These are phyloP conservation scores for Callopanchax toddi DNA, from an alignment of 2,113 vertebrate species.

Conservation along the genomic window DNA sequence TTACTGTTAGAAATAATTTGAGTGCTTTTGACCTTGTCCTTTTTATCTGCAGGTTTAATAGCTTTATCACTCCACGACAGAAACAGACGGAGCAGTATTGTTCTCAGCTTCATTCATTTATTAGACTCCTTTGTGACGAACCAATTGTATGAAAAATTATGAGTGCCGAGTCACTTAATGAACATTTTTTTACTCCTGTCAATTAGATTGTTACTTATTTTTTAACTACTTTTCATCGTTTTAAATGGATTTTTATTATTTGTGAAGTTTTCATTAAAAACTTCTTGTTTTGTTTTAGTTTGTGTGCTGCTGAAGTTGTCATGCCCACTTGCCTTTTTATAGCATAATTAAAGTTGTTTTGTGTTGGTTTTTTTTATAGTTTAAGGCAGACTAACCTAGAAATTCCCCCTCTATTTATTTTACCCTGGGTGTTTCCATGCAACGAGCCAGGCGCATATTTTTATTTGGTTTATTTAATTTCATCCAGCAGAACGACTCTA, in stretches of 20 bases:
- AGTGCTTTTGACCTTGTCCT: slow-evolving; percentile 33
- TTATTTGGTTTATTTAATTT: slow-evolving; percentile 17
- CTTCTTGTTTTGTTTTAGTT: neutral
- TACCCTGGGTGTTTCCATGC: neutral
- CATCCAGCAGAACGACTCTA: slow-evolving; percentile 13
- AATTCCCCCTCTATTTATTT: neutral
- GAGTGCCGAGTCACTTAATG: slow-evolving; percentile 2
- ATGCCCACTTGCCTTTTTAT: neutral
- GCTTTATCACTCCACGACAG: slow-evolving; percentile 21
- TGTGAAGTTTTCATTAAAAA: neutral
- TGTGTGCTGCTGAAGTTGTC: neutral
- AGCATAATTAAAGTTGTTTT: slow-evolving; percentile 1
- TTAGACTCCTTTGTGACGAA: slow-evolving; percentile 27
- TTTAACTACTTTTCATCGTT: neutral
- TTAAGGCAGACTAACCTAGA: neutral
- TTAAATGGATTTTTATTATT: neutral
- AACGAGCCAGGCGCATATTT: slow-evolving; percentile 8
- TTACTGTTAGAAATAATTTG: slow-evolving; percentile 10
- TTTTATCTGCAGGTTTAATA: slow-evolving; percentile 36
- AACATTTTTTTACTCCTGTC: neutral
- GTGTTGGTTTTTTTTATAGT: neutral
- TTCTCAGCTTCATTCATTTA: slow-evolving; percentile 33
- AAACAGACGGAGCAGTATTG: neutral
- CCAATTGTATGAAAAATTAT: slow-evolving; percentile 22
- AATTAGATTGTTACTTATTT: neutral